phyloP scores from a whole-genome alignment of 2,113 vertebrate genomes.

The Cynoglossus semilaevis region DNA sequence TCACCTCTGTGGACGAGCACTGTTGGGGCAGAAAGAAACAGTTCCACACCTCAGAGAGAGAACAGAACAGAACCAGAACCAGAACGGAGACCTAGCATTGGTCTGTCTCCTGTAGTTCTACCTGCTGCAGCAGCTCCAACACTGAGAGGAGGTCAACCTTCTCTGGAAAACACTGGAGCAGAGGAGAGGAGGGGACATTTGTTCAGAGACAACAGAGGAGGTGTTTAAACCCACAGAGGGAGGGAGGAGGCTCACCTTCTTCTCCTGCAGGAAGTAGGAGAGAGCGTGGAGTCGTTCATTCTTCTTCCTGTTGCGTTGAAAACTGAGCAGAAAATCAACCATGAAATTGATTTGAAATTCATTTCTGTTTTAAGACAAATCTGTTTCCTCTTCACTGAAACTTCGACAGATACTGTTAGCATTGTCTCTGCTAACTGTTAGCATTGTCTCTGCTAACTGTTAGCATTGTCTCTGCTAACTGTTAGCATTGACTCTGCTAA shows the following conservation, averaged over 20 bases:
- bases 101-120: slow-evolving; percentile 9
- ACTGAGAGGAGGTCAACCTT: slow-evolving; percentile 57
- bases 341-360: no score
- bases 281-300: slow-evolving; percentile 63
- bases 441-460: no score
- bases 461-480: no score
- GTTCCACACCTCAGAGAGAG: not conserved
- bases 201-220: not conserved
- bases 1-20: slow-evolving; percentile 71
- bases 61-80: no score
- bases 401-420: no score
- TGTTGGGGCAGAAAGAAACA: slow-evolving; percentile 24
- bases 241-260: slow-evolving; percentile 48
- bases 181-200: not conserved
- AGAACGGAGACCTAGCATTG: no score
- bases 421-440: no score
- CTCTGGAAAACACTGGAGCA: slow-evolving; percentile 69
- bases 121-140: slow-evolving; percentile 72
- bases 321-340: slow-evolving; percentile 31
- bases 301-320: slow-evolving; percentile 55
- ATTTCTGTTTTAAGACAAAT: not conserved
- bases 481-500: no score
- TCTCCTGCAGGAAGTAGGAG: slow-evolving; percentile 71
- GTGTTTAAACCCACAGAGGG: not conserved
- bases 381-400: no score